Evolutionary conservation across 35 echinoderm and acorn worm genomes (phyloP), one percentile per base, ranked within the genome.

Genomic region (Holothuria glaberrima): DNA sequence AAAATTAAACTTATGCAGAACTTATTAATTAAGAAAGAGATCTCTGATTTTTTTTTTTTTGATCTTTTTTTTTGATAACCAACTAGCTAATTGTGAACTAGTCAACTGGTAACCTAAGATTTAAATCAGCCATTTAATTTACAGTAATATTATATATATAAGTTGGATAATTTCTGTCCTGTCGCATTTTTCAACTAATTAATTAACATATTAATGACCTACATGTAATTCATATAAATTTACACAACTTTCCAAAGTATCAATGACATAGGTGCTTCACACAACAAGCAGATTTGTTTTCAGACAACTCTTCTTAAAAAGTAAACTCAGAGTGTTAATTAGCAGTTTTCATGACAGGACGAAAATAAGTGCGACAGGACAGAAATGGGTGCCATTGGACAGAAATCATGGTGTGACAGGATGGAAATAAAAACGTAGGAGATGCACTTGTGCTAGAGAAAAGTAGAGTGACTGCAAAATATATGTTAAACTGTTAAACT

Each of bases 161-260:
- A 29, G 66, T 25, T 33, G 29, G 21, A 4, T 30, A 33, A 69
- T 29, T 69, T 69, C 66, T 17, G 66, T 69, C 14, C 22, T 69
- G 66, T 69, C 66, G 22, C 66, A 9, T 29, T 69, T 69, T 69
- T 69, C 24, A 33, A 33, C 66, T 69, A 25, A 69, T 69, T 69
- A 69, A 33, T 69, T 69, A 69, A 69, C 31, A 29, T 69, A 69
- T 69, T 29, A 69, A 69, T 69, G 66, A 24, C 66, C 21, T 69
- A 69, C 24, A 0, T 69, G 66, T 9, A 69, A 29, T 9, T 18
- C 5, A 29, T 69, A 4, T 41, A 41, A 4, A 29, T 26, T 29
- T 69, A 33, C 31, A 33, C 0, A 22, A 67, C 63, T 67, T 67
- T 67, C 63, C 63, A 67, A 67, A 67, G 63, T 67, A 67, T 67